Evolutionary conservation across 2,113 vertebrate genomes (phyloP), one percentile per base, ranked within the genome.

Genomic region (Mesitornis unicolor): DNA sequence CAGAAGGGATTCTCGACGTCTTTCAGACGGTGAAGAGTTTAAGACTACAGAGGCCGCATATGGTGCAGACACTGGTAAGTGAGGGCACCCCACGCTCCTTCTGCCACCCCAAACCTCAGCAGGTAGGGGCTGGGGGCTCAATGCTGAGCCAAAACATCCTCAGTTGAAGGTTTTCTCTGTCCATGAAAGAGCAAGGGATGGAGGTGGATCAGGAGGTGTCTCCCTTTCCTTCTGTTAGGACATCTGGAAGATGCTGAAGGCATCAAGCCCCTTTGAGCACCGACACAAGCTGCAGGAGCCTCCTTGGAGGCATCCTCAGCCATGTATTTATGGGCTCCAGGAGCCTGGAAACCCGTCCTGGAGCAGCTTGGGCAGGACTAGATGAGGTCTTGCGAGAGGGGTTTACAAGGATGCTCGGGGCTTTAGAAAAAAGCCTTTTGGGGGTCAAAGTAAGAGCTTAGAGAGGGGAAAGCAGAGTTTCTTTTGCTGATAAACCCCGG

Each of bases 1-100:
- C 99, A 2, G 99, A 99, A 96, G 99, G 99, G 22, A 99, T 99
- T 96, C 98, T 99, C 85, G 99, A 99, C 13, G 99, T 99, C 96
- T 99, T 99, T 98, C 99, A 99, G 98, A 99, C 99, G 0, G 99
- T 99, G 90, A 99, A 99, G 98, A 99, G 99, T 97, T 98, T 99
- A 89, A 98, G 99, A 96, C 98, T 99, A 94, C 99, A 99, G 98
- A 99, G 99, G 98, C 99, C 99, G 79, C 99, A 99, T 97, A 99
- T 99, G 99, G 99, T 99, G 98, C 99, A 99, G 99, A 99, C 99
- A 98, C 99, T 99, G 99, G 99, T 99, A 98, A 97, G 98, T 15
- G 11, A 18, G 5, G 24, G 3, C 36, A 24, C n/a, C 51, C 38
- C 38, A 2, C 0, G 0, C 59, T 50, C 57, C 70, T 85, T 45